A percentile compares a stretch with the other conserved stretches of the same genome.
These are phyloP conservation scores for Mustela lutreola DNA, from an alignment of 2,113 vertebrate species.

Conservation along the genomic window DNA sequence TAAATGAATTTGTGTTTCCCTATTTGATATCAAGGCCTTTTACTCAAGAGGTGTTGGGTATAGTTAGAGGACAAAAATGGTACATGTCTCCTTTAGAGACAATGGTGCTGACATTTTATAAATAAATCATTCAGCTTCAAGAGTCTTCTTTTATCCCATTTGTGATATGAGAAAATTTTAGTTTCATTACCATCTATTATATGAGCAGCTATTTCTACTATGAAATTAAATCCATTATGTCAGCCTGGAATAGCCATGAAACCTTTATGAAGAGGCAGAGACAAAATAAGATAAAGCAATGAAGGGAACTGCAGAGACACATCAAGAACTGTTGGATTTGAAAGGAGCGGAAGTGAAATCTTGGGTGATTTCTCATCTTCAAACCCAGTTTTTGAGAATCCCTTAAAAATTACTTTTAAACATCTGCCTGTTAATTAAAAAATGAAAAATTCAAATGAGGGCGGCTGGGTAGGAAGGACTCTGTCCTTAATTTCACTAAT, in stretches of 20 bases:
- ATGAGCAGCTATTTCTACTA: background rate
- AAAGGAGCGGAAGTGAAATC: background rate
- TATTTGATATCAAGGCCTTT: background rate
- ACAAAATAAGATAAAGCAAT: background rate
- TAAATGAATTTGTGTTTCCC: background rate
- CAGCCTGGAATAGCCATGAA: background rate
- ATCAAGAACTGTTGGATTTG: background rate
- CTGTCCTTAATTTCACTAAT: background rate
- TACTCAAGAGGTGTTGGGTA: background rate
- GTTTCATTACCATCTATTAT: background rate
- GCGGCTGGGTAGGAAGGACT: fast-evolving
- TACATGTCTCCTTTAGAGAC: background rate
- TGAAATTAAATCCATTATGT: background rate
- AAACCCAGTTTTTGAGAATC: background rate
- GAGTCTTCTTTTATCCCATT: background rate
- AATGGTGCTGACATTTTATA: background rate
- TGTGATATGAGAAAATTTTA: background rate
- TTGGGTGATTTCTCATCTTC: background rate
- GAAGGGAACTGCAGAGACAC: background rate
- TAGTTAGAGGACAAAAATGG: background rate
- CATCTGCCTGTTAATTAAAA: background rate
- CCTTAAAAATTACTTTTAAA: background rate
- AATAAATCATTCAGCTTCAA: background rate
- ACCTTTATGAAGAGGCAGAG: background rate
- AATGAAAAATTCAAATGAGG: background rate